Evolutionary conservation across 1,140 invertebrate species (phyloP).

Genomic region (Plodia interpunctella): DNA sequence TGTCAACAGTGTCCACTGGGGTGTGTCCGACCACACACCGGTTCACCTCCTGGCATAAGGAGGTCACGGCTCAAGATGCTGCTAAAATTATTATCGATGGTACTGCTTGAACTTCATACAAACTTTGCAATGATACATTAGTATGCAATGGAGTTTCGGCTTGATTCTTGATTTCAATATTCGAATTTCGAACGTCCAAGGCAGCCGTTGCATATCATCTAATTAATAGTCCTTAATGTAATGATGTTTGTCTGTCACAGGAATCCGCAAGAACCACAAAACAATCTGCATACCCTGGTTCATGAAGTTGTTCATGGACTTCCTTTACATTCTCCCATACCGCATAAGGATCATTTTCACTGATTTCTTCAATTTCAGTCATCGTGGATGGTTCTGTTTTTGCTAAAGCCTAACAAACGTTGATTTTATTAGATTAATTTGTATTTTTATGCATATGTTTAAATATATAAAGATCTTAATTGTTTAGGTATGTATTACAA

Average conservation of each 20-base stretch:
- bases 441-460: conserved; percentile 1
- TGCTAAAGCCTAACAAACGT: conserved; percentile 35
- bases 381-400: conserved; percentile 67
- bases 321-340: conserved; percentile 61
- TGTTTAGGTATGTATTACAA: conserved; percentile 17
- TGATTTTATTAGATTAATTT: conserved; percentile 9
- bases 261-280: conserved; percentile 56
- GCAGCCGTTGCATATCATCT: not conserved
- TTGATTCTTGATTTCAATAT: no score
- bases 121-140: no score
- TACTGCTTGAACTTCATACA: conserved; percentile 13
- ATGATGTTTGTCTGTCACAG: conserved; percentile 35
- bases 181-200: no score
- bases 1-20: conserved; percentile 46
- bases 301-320: conserved; percentile 51
- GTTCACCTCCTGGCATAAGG: conserved; percentile 50
- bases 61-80: conserved; percentile 49
- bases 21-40: conserved; percentile 52
- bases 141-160: no score
- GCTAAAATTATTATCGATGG: conserved; percentile 62
- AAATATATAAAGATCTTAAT: not conserved
- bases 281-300: conserved; percentile 54
- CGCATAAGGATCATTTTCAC: conserved; percentile 62
- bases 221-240: not conserved
- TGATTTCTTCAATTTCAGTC: conserved; percentile 63